Evolutionary conservation across 2,113 vertebrate genomes (phyloP).

Genomic region (Alexandromys fortis): DNA sequence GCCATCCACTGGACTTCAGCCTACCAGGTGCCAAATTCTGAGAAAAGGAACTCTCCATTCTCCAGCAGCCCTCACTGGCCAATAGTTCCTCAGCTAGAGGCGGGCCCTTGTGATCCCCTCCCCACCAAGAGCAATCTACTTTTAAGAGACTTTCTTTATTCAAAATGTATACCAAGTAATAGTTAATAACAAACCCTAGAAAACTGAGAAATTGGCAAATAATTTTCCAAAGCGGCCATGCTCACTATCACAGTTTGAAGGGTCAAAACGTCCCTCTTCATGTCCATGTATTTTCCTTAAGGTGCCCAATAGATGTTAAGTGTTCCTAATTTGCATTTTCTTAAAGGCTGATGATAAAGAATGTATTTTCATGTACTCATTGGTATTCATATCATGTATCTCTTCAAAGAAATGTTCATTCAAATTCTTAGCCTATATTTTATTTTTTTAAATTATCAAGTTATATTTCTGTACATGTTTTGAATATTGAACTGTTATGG

Average conservation of each 20-base stretch:
- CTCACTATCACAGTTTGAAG: too few relatives aligned
- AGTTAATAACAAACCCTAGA: neutral
- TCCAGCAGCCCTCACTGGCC: neutral
- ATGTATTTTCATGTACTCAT: neutral
- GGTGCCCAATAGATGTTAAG: neutral
- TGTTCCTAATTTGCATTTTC: conserved; percentile 12
- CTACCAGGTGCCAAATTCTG: neutral
- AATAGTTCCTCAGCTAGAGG: neutral
- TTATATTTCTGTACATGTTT: neutral
- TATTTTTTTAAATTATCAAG: neutral
- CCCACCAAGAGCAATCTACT: neutral
- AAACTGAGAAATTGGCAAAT: neutral
- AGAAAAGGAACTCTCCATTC: neutral
- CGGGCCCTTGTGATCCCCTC: neutral
- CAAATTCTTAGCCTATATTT: neutral
- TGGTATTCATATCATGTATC: neutral
- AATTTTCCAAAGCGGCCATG: neutral
- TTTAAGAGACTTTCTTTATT: conserved; percentile 37
- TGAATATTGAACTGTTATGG: neutral
- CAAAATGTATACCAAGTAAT: neutral
- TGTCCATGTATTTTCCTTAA: neutral
- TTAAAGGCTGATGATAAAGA: neutral
- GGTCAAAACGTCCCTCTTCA: neutral
- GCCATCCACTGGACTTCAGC: neutral
- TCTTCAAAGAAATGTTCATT: conserved; percentile 10